Conservation (phyloP, 2,888 invertebrate genomes). For the Xanthostigma xanthostigma region DNA sequence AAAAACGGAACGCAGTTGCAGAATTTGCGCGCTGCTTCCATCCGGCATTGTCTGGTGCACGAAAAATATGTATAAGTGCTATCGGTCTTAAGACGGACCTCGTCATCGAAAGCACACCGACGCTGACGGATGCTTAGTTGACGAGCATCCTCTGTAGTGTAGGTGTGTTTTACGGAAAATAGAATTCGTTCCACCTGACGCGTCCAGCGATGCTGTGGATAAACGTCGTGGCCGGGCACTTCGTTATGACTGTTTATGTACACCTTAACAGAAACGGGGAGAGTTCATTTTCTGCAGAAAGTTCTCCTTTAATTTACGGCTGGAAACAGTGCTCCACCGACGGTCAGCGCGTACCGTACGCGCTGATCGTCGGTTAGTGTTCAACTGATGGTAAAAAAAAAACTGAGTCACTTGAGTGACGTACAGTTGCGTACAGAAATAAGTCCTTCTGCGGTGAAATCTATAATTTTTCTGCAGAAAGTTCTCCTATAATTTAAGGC, state of each 20-base stretch:
- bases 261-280: constrained; percentile 30
- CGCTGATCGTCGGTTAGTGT: too few relatives aligned
- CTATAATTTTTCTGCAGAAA: too few relatives aligned
- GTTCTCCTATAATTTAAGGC: too few relatives aligned
- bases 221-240: constrained; percentile 50
- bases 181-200: constrained; percentile 41
- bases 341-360: too few relatives aligned
- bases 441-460: too few relatives aligned
- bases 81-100: constrained; percentile 43
- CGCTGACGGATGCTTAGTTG: constrained; percentile 53
- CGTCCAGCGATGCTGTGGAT: constrained; percentile 56
- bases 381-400: too few relatives aligned
- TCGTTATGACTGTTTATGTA: constrained; percentile 55
- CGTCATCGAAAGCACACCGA: constrained; percentile 56
- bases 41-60: constrained; percentile 59
- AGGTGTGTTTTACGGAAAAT: constrained; percentile 60
- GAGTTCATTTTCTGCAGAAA: not conserved
- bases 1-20: constrained; percentile 62
- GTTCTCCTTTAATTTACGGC: not conserved
- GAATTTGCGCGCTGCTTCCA: constrained; percentile 42
- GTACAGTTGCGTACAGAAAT: too few relatives aligned
- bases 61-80: constrained; percentile 53
- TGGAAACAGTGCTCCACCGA: too few relatives aligned
- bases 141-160: constrained; percentile 57
- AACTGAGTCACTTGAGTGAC: too few relatives aligned